These are phyloP conservation scores for Graphium colonna DNA, from an alignment of 2,888 invertebrate genomes.

Conservation along the genomic window DNA sequence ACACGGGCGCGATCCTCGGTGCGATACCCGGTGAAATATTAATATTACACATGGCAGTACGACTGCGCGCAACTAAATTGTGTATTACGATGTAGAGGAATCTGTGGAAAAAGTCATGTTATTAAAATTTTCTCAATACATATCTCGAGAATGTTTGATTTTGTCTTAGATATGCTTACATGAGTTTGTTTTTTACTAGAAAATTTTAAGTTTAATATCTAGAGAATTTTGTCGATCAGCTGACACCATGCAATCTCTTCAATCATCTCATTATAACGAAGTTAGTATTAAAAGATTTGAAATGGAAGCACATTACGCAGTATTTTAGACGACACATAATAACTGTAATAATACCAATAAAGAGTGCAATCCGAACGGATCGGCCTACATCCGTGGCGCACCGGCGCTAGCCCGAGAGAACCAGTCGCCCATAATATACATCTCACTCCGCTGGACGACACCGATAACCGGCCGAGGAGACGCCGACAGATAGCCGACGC, in stretches of 20 bases:
- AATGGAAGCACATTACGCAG: too few species aligned
- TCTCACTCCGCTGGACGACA: slow-evolving; percentile 70
- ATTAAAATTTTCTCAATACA: too few species aligned
- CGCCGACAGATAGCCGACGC: slow-evolving; percentile 63
- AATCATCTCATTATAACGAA: too few species aligned
- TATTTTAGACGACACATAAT: slow-evolving; percentile 16
- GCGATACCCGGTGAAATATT: slow-evolving; percentile 67
- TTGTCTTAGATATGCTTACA: too few species aligned
- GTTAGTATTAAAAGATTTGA: too few species aligned
- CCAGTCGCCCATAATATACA: slow-evolving; percentile 55
- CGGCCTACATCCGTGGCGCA: slow-evolving; percentile 39
- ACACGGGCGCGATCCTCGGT: slow-evolving; percentile 54
- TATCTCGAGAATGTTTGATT: too few species aligned
- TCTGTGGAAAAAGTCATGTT: too few species aligned
- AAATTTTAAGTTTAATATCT: too few species aligned
- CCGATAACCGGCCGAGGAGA: slow-evolving; percentile 72
- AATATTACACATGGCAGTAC: slow-evolving; percentile 53
- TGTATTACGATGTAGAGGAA: too few species aligned
- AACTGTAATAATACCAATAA: slow-evolving; percentile 33
- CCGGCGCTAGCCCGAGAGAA: slow-evolving; percentile 53
- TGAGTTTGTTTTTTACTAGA: too few species aligned
- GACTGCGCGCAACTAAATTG: slow-evolving; percentile 32
- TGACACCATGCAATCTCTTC: too few species aligned
- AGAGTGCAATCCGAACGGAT: slow-evolving; percentile 37
- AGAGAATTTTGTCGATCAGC: too few species aligned